Percentiles rank a stretch among this genome's conserved stretches.
These are phyloP conservation scores for Nibea albiflora DNA, from an alignment of 2,113 vertebrate species.

Conservation along the genomic window DNA sequence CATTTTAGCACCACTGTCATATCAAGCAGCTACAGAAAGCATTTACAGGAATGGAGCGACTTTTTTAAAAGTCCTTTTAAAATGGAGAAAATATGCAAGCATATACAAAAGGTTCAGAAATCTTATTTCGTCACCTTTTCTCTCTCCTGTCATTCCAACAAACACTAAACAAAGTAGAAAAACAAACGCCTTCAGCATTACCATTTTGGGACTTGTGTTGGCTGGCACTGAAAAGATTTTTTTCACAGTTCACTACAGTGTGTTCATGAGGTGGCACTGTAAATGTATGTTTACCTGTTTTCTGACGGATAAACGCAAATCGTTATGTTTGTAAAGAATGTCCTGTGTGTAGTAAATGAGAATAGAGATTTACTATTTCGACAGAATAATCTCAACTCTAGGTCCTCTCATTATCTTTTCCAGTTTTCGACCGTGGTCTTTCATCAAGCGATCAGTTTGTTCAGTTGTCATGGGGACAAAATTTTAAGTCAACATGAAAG, in stretches of 20 bases:
- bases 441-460: no score
- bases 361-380: not conserved
- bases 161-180: not conserved
- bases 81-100: slow-evolving; percentile 15
- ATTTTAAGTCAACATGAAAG: not conserved
- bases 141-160: not conserved
- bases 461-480: not conserved
- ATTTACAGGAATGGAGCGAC: not conserved
- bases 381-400: not conserved
- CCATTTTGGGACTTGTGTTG: not conserved
- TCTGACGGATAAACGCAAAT: not conserved
- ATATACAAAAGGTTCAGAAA: not conserved
- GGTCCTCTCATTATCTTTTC: not conserved
- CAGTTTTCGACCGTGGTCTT: not conserved
- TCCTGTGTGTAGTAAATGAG: not conserved
- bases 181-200: not conserved
- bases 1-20: slow-evolving; percentile 11
- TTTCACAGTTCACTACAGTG: not conserved
- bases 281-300: not conserved
- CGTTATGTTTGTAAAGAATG: not conserved
- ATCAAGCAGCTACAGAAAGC: not conserved
- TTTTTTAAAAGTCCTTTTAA: not conserved
- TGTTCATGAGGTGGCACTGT: not conserved
- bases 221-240: not conserved
- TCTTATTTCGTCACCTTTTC: not conserved